Base-by-base conservation (phyloP, 2,113 vertebrate genomes). In the Ornithorhynchus anatinus region DNA sequence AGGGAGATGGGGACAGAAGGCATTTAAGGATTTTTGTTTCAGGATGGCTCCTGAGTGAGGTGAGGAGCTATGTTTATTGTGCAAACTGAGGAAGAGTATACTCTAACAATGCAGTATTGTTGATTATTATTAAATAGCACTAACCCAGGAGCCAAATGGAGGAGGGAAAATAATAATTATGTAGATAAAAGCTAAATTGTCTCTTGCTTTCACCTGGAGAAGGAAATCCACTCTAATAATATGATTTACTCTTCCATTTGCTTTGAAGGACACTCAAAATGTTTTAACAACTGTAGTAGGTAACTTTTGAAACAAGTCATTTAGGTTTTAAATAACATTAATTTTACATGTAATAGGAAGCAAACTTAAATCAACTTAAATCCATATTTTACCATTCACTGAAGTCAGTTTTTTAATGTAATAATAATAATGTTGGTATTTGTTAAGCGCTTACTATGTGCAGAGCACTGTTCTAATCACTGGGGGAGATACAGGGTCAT, bases 371-470 rank as follows among this genome's bases (percentile, higher is more conserved):
- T n/a, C n/a, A 72, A 60, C 72, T 84, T 85, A 85, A 80, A 80
- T 54, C 69, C 57, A 68, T 60, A 85, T 77, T 80, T 84, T 84
- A 69, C 83, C 77, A 87, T 83, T 75, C 67, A 81, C 86, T 87
- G 81, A n/a, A 84, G 70, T 81, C 77, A 83, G 84, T 88, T n/a
- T n/a, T n/a, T n/a, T n/a, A n/a, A n/a, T n/a, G n/a, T n/a, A n/a
- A n/a, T n/a, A n/a, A n/a, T n/a, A n/a, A n/a, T n/a, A n/a, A n/a
- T n/a, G n/a, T n/a, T n/a, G n/a, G n/a, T n/a, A n/a, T n/a, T n/a
- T n/a, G n/a, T n/a, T n/a, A n/a, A n/a, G n/a, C n/a, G n/a, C n/a
- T n/a, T n/a, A n/a, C n/a, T n/a, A n/a, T n/a, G n/a, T n/a, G n/a
- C n/a, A n/a, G n/a, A n/a, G n/a, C n/a, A n/a, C n/a, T n/a, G n/a